These are phyloP conservation scores for Chrysina gloriosa DNA, from an alignment of 2,888 invertebrate species.

Conservation along the genomic window DNA sequence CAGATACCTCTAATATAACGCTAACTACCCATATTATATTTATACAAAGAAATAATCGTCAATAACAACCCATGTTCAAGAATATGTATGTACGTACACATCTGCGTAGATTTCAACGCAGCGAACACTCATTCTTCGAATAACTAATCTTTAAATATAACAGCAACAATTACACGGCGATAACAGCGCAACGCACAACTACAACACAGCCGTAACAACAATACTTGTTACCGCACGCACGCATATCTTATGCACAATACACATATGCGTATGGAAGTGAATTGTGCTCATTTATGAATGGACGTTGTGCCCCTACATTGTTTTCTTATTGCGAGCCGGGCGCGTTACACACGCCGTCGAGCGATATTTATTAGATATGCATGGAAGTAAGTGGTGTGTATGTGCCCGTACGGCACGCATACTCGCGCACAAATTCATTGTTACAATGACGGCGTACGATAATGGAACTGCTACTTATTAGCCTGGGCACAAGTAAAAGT, in stretches of 20 bases:
- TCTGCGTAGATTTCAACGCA: neutral
- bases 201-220: constrained; percentile 14
- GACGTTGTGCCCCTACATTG: constrained; percentile 26
- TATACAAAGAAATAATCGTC: too few species aligned
- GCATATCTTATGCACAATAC: neutral
- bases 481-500: constrained; percentile 21
- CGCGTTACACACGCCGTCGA: neutral
- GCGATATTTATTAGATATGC: constrained; percentile 35
- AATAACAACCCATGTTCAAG: too few species aligned
- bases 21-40: too few species aligned
- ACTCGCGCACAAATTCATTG: constrained; percentile 11
- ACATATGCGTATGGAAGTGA: constrained; percentile 20
- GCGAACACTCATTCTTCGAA: constrained; percentile 3
- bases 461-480: constrained; percentile 14
- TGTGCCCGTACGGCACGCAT: neutral
- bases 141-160: constrained; percentile 23
- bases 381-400: constrained; percentile 13
- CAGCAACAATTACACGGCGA: constrained; percentile 23
- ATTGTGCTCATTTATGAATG: constrained; percentile 35
- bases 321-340: constrained; percentile 26
- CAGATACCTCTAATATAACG: too few species aligned
- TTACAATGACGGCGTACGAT: constrained; percentile 19
- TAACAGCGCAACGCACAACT: constrained; percentile 17
- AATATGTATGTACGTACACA: too few species aligned
- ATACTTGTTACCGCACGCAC: constrained; percentile 19